Percentiles rank a stretch among this genome's conserved stretches.
Evolutionary conservation across 1,140 invertebrate genomes (phyloP).

Genomic region (Brachionus koreanus): DNA sequence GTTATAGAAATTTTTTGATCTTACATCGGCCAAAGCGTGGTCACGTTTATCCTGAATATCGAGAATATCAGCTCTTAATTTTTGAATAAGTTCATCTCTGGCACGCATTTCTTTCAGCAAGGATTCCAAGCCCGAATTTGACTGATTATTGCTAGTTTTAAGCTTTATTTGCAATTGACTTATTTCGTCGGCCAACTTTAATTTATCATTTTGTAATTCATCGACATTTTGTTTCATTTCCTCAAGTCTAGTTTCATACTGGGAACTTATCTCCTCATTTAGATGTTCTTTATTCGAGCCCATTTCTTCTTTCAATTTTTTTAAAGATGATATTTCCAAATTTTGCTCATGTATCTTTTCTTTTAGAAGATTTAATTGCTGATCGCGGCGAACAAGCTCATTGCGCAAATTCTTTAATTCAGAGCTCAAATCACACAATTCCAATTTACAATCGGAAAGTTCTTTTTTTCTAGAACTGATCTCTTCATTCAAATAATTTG

Average conservation of each 20-base stretch:
- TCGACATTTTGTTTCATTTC: slow-evolving; percentile 52
- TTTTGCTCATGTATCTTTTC: slow-evolving; percentile 24
- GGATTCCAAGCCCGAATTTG: slow-evolving; percentile 50
- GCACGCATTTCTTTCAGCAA: slow-evolving; percentile 53
- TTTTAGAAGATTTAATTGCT: slow-evolving; percentile 22
- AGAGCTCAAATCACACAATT: slow-evolving; percentile 5
- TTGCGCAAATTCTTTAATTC: neutral
- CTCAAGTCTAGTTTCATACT: slow-evolving; percentile 53
- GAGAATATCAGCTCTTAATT: slow-evolving; percentile 53
- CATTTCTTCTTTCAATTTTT: neutral
- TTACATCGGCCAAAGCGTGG: slow-evolving; percentile 52
- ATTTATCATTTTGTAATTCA: slow-evolving; percentile 52
- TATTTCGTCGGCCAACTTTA: slow-evolving; percentile 54
- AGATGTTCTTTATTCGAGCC: neutral
- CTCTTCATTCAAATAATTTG: neutral
- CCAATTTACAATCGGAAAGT: neutral
- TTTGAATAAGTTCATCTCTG: slow-evolving; percentile 57
- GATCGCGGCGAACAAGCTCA: neutral
- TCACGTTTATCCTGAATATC: slow-evolving; percentile 55
- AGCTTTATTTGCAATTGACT: slow-evolving; percentile 14
- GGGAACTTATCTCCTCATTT: slow-evolving; percentile 27
- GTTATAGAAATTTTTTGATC: neutral
- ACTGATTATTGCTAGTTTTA: slow-evolving; percentile 52
- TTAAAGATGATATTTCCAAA: slow-evolving; percentile 4
- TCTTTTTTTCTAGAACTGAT: neutral